These are phyloP conservation scores for Dendroctonus ponderosae DNA, from an alignment of 1,140 invertebrate species.

Conservation along the genomic window DNA sequence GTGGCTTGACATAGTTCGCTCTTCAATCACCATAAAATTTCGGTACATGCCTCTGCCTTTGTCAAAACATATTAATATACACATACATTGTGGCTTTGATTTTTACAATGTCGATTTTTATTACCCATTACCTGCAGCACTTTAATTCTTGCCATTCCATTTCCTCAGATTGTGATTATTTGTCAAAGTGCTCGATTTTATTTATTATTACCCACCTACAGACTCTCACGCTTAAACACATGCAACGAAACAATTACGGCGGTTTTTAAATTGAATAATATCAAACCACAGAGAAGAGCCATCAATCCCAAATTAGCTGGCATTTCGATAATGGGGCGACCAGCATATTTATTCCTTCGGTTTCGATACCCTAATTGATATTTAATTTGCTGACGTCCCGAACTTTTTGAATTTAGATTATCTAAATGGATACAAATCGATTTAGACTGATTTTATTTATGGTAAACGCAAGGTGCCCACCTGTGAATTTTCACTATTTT, in stretches of 20 bases:
- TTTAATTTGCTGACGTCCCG: conserved; percentile 27
- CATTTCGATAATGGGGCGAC: conserved; percentile 6
- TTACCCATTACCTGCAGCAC: conserved; percentile 28
- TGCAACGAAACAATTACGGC: conserved; percentile 10
- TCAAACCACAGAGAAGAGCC: conserved; percentile 11
- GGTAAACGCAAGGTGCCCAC: neutral
- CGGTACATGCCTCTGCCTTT: conserved; percentile 40
- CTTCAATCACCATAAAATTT: conserved; percentile 48
- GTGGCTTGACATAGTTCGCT: conserved; percentile 46
- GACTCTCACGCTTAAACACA: conserved; percentile 11
- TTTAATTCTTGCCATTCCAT: conserved; percentile 20
- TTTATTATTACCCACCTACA: neutral
- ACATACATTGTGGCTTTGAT: conserved; percentile 43
- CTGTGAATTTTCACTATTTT: neutral
- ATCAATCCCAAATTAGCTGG: conserved; percentile 13
- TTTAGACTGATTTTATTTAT: conserved; percentile 14
- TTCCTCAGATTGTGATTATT: conserved; percentile 10
- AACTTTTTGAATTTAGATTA: conserved; percentile 22
- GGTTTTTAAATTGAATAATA: conserved; percentile 20
- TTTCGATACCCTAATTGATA: conserved; percentile 25
- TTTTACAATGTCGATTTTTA: conserved; percentile 38
- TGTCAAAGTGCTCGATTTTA: neutral
- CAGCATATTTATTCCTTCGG: conserved; percentile 17
- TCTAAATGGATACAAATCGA: conserved; percentile 23
- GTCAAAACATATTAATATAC: conserved; percentile 45